These are phyloP conservation scores for Petrocephalus schoutedeni DNA, from an alignment of 2,797 vertebrate species.

Conservation along the genomic window DNA sequence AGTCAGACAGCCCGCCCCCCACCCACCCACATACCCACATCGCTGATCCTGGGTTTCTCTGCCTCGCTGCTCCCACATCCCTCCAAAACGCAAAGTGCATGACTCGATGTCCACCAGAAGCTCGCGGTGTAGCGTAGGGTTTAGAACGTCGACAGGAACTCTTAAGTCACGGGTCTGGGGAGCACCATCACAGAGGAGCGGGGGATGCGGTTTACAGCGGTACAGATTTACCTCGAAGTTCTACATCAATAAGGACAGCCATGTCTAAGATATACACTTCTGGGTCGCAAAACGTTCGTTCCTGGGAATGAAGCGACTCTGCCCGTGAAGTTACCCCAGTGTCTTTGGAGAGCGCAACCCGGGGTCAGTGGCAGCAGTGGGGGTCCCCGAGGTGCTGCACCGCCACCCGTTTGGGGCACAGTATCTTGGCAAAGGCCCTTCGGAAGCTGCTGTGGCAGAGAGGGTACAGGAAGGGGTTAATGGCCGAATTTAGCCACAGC, in stretches of 20 bases:
- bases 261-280: not conserved
- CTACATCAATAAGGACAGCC: not conserved
- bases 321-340: not conserved
- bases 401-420: constrained; percentile 51
- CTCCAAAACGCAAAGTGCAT: not conserved
- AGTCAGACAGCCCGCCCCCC: not conserved
- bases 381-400: not conserved
- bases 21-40: not conserved
- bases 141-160: not conserved
- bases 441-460: constrained; percentile 79
- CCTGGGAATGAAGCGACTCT: not conserved
- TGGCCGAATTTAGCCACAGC: constrained; percentile 81
- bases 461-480: constrained; percentile 83
- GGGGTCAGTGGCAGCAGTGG: constrained; percentile 4
- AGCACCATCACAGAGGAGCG: not conserved
- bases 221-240: not conserved
- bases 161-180: not conserved
- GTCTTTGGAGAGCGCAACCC: not conserved
- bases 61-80: not conserved
- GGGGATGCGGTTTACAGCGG: not conserved
- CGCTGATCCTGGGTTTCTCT: not conserved
- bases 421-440: constrained; percentile 74
- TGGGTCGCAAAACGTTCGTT: not conserved
- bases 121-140: not conserved
- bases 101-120: not conserved